Evolutionary conservation across 64 coral and sea anemone genomes (phyloP).

Genomic region (Dendronephthya gigantea): DNA sequence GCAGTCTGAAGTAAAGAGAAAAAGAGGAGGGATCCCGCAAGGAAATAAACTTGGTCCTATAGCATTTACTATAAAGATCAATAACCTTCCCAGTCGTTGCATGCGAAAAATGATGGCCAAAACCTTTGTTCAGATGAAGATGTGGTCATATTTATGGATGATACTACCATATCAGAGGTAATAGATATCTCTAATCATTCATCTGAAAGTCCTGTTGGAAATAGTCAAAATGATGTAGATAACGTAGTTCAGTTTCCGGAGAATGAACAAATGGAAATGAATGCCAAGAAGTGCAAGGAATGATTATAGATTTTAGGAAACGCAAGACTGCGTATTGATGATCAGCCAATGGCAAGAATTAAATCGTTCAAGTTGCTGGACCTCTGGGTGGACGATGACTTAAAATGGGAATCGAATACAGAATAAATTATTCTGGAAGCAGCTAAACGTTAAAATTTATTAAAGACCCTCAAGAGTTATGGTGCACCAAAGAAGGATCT

Average conservation of each 20-base stretch:
- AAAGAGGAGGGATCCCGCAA: not conserved
- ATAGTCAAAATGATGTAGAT: conserved; percentile 8
- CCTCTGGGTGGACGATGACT: not conserved
- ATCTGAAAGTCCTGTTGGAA: not conserved
- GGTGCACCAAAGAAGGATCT: not conserved
- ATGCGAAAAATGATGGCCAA: not conserved
- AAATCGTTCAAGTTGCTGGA: not conserved
- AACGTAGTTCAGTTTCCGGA: not conserved
- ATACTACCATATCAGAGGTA: conserved; percentile 2
- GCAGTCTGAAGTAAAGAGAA: not conserved
- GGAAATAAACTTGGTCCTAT: conserved; percentile 1
- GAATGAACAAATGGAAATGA: not conserved
- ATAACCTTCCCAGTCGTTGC: not conserved
- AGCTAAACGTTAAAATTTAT: too few relatives aligned
- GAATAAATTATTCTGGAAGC: not conserved
- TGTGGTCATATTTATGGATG: conserved; percentile 9
- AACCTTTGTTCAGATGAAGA: not conserved
- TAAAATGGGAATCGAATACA: not conserved
- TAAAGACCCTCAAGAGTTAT: not conserved
- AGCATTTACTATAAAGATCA: conserved; percentile 9
- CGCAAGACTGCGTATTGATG: not conserved
- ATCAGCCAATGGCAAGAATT: not conserved
- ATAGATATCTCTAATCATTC: conserved; percentile 7
- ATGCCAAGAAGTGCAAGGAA: not conserved
- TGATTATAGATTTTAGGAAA: not conserved